Conservation (phyloP, 2,113 vertebrate species). For the Oenanthe oenanthe region DNA sequence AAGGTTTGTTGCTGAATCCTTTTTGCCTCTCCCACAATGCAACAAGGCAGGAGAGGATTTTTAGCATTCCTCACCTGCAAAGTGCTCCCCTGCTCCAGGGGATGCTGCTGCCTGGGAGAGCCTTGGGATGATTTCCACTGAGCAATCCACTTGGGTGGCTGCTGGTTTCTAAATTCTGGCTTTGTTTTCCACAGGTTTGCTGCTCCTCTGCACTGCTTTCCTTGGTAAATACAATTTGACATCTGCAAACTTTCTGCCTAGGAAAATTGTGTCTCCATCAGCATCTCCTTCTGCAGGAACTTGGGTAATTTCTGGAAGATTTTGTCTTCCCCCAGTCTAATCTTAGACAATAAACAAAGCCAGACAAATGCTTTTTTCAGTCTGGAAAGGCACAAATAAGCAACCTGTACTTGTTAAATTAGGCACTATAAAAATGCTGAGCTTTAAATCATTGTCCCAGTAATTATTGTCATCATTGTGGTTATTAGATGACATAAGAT, state of each 20-base stretch:
- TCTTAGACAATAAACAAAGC: neutral
- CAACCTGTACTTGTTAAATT: constrained; percentile 19
- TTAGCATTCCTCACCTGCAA: neutral
- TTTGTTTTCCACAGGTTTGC: neutral
- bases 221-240: neutral
- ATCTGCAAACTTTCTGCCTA: neutral
- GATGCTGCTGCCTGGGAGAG: neutral
- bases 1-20: no score
- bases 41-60: neutral
- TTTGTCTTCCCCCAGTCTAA: neutral
- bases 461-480: constrained; percentile 16
- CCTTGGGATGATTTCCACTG: neutral
- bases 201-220: neutral
- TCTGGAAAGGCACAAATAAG: constrained; percentile 7
- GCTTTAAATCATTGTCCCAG: constrained; percentile 20
- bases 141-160: neutral
- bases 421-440: neutral
- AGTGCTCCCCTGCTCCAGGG: neutral
- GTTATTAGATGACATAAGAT: constrained; percentile 52
- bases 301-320: neutral
- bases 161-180: neutral
- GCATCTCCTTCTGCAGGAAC: neutral
- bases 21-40: no score
- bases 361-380: neutral
- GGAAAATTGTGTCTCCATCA: neutral